Conservation (phyloP, 2,888 invertebrate genomes). For the Ophion obscuratus region DNA sequence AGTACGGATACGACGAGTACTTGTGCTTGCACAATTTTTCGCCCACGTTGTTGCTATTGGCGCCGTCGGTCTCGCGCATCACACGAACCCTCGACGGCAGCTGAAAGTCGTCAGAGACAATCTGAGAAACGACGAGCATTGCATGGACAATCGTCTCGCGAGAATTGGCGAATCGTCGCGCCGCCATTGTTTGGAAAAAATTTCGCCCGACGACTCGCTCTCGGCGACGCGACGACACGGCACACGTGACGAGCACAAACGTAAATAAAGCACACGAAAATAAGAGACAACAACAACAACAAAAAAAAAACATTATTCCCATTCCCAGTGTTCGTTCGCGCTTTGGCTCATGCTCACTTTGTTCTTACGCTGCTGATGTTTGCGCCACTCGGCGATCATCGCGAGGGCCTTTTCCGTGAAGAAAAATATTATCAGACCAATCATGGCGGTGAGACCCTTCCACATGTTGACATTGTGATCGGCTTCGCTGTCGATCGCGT, state of each 20-base stretch:
- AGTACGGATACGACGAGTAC: slow-evolving; percentile 95
- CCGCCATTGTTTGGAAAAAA: neutral
- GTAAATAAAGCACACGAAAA: slow-evolving; percentile 33
- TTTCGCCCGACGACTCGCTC: slow-evolving; percentile 14
- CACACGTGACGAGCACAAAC: slow-evolving; percentile 51
- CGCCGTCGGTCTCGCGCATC: slow-evolving; percentile 88
- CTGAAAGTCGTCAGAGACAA: slow-evolving; percentile 75
- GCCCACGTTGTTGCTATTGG: slow-evolving; percentile 84
- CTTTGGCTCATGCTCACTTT: slow-evolving; percentile 84
- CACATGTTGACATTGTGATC: slow-evolving; percentile 91
- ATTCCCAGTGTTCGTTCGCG: neutral
- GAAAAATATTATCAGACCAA: slow-evolving; percentile 95
- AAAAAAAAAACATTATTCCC: neutral
- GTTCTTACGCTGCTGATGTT: slow-evolving; percentile 89
- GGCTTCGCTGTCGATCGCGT: slow-evolving; percentile 76
- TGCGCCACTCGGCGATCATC: slow-evolving; percentile 92
- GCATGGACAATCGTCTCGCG: neutral
- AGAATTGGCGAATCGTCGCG: slow-evolving; percentile 57
- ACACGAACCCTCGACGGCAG: slow-evolving; percentile 90
- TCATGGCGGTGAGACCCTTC: slow-evolving; percentile 93
- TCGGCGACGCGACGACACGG: slow-evolving; percentile 60
- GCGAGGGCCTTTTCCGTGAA: slow-evolving; percentile 93
- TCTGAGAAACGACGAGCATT: slow-evolving; percentile 37
- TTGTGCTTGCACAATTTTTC: slow-evolving; percentile 93
- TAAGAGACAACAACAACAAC: neutral